Evolutionary conservation across 2,888 invertebrate genomes (phyloP), one percentile per base, ranked within the genome.

Genomic region (Panzeria rudis): DNA sequence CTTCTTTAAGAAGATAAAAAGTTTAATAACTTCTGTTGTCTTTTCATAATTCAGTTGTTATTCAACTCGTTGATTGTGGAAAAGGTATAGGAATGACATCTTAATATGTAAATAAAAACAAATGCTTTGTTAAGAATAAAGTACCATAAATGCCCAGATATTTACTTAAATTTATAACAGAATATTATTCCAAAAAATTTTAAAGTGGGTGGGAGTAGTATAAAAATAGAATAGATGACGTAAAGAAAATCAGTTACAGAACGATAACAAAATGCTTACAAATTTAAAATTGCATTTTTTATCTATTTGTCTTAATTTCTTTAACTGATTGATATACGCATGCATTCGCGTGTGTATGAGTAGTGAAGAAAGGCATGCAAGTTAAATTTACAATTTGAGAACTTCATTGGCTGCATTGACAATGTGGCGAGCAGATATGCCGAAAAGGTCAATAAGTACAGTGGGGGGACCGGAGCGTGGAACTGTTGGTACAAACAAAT

Each of bases 391-490:
- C 86, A 93, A 90, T 89, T 95, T 94, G 75, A 96, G 92, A 75
- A 97, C 89, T 54, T 94, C 94, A 73, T 93, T 93, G 9, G 95
- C 96, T 52, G 97, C 97, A 73, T 93, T 93, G 17, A 94, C 95
- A 89, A 99, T 95, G 91, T 96, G 95, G 69, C 95, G 94, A 2
- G 98, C 95, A 87, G 96, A 97, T 90, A 99, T 96, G 86, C 98
- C 98, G 93, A 95, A 99, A 92, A 95, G 94, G 88, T 98, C 97
- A 83, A 99, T 94, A 73, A 99, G 94, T 3, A 95, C 97, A 41
- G 94, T 93, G 38, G 98, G 96, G 84, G 98, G 96, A 0, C 99
- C 99, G 50, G 99, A 99, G 87, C 99, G 96, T 15, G 99, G 99
- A 29, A 99, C 94, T 41, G 94, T 95, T 9, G 93, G 93, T 35